phyloP scores from a whole-genome alignment of 2,113 vertebrate genomes.

The Laterallus jamaicensis region DNA sequence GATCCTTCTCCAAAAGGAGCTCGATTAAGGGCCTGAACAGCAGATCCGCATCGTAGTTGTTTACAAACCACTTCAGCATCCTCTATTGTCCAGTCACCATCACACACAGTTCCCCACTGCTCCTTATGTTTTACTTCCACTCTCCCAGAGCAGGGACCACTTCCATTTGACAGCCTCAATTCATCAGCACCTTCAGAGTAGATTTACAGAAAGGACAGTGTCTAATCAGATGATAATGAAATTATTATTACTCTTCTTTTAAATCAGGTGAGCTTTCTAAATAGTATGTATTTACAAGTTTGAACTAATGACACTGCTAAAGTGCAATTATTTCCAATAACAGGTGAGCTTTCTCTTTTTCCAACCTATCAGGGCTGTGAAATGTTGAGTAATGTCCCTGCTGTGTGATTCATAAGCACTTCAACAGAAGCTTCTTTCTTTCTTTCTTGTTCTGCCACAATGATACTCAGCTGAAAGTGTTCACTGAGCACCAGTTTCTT shows the following conservation, averaged over 20 bases:
- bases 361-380: not conserved
- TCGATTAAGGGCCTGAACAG: conserved; percentile 48
- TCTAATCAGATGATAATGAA: not conserved
- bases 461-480: not conserved
- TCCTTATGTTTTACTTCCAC: conserved; percentile 72
- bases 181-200: conserved; percentile 52
- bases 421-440: not conserved
- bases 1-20: conserved; percentile 69
- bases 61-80: conserved; percentile 73
- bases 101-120: conserved; percentile 77
- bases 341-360: not conserved
- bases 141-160: conserved; percentile 59
- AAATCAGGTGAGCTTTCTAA: not conserved
- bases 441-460: not conserved
- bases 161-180: conserved; percentile 56
- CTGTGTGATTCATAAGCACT: not conserved
- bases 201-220: not conserved
- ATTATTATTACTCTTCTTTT: not conserved
- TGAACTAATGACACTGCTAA: not conserved
- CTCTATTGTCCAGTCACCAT: conserved; percentile 63
- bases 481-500: not conserved
- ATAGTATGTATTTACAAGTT: not conserved
- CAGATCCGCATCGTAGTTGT: conserved; percentile 67
- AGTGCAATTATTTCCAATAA: not conserved
- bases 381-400: not conserved